phyloP scores from a whole-genome alignment of 2,113 vertebrate species.

The Esox niger region DNA sequence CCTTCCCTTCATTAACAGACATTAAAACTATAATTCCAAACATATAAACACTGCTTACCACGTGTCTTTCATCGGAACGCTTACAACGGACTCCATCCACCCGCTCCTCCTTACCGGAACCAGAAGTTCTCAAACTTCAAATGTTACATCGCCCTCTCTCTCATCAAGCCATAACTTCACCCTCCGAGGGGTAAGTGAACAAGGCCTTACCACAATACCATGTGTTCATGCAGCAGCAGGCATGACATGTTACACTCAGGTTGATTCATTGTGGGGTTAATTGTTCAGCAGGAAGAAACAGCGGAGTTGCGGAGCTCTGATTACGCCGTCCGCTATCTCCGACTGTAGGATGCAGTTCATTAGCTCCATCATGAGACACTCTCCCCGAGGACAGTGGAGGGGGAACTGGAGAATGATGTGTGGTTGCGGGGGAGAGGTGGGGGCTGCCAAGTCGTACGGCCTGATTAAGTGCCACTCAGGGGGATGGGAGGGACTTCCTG shows the following conservation, averaged over 20 bases:
- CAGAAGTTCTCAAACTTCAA: conserved; percentile 66
- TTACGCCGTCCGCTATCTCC: conserved; percentile 56
- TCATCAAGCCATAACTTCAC: conserved; percentile 45
- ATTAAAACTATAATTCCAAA: conserved; percentile 65
- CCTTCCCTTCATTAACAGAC: conserved; percentile 53
- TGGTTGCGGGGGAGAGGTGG: conserved; percentile 3
- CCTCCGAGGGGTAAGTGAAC: conserved; percentile 1
- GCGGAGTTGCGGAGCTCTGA: conserved; percentile 40
- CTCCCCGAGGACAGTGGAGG: conserved; percentile 17
- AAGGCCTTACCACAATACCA: conserved; percentile 47
- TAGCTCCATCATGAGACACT: conserved; percentile 45
- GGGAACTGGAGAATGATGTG: conserved; percentile 20
- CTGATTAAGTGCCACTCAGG: conserved; percentile 44
- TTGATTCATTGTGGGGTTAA: conserved; percentile 61
- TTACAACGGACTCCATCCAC: conserved; percentile 45
- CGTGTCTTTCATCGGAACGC: conserved; percentile 52
- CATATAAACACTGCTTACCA: conserved; percentile 30
- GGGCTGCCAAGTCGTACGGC: neutral
- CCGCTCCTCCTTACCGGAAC: conserved; percentile 39
- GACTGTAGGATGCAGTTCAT: conserved; percentile 50
- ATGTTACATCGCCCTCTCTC: conserved; percentile 50
- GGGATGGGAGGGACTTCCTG: conserved; percentile 44
- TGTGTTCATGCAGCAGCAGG: conserved; percentile 59
- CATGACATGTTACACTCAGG: neutral
- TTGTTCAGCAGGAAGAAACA: conserved; percentile 52